A percentile compares a stretch with the other conserved stretches of the same genome.
These are phyloP conservation scores for Euplagia quadripunctaria DNA, from an alignment of 2,888 invertebrate species.

Conservation along the genomic window DNA sequence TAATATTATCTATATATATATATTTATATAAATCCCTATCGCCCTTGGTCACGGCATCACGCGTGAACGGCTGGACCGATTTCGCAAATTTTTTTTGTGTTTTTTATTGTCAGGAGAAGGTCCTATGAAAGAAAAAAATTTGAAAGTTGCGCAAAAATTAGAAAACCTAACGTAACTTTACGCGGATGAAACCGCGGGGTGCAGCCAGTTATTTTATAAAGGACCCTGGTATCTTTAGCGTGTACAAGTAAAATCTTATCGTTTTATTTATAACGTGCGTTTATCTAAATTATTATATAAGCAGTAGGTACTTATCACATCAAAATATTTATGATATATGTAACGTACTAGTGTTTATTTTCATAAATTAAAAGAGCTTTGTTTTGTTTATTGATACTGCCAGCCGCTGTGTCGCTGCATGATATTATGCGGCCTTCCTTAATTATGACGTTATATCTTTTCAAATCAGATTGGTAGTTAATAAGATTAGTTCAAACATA, in stretches of 20 bases:
- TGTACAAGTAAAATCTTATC: not conserved
- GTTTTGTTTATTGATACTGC: not conserved
- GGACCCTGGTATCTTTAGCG: not conserved
- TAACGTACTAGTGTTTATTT: not conserved
- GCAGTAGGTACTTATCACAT: not conserved
- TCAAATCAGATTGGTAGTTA: not conserved
- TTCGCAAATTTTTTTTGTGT: too few relatives aligned
- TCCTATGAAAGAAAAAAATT: too few relatives aligned
- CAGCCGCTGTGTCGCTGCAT: not conserved
- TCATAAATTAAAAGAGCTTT: not conserved
- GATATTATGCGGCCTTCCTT: not conserved
- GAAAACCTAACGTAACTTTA: too few relatives aligned
- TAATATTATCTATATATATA: not conserved
- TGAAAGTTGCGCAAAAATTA: too few relatives aligned
- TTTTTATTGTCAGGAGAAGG: too few relatives aligned
- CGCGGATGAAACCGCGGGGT: too few relatives aligned
- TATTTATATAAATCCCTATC: too few relatives aligned
- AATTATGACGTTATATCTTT: not conserved
- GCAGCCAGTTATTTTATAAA: not conserved
- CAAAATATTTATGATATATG: not conserved
- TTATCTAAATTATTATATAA: conserved; percentile 1
- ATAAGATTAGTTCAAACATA: not conserved
- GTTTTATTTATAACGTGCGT: not conserved
- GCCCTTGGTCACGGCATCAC: too few relatives aligned
- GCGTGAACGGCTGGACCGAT: too few relatives aligned